A percentile compares a stretch with the other conserved stretches of the same genome.
Conservation (phyloP, 2,113 vertebrate genomes). For the Dissostichus mawsoni region DNA sequence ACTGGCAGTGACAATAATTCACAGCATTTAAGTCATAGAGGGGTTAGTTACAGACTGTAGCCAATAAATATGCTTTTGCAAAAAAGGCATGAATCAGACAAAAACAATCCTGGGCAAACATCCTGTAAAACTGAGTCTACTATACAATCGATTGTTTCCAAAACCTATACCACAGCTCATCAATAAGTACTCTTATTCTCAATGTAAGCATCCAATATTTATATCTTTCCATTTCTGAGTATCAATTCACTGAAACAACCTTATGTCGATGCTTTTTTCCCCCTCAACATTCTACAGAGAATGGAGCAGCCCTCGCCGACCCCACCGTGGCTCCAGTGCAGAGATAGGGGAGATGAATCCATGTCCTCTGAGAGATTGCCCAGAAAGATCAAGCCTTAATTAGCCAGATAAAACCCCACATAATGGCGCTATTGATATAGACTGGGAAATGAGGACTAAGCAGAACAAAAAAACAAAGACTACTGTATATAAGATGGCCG, state of each 20-base stretch:
- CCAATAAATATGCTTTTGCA: not conserved
- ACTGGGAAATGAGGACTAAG: slow-evolving; percentile 70
- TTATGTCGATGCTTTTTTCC: not conserved
- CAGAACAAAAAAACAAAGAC: slow-evolving; percentile 51
- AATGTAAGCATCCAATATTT: slow-evolving; percentile 3
- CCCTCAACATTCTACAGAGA: slow-evolving; percentile 19
- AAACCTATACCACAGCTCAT: slow-evolving; percentile 5
- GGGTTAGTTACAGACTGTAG: slow-evolving; percentile 1
- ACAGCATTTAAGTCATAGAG: not conserved
- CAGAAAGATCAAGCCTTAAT: slow-evolving; percentile 83
- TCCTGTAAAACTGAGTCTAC: not conserved
- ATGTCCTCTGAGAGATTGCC: slow-evolving; percentile 79
- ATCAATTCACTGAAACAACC: slow-evolving; percentile 7
- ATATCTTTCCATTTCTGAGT: not conserved
- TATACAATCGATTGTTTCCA: not conserved
- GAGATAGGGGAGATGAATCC: slow-evolving; percentile 78
- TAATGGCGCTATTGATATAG: slow-evolving; percentile 79
- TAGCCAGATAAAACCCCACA: slow-evolving; percentile 81
- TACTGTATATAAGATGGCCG: slow-evolving; percentile 25
- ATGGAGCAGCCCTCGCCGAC: slow-evolving; percentile 44
- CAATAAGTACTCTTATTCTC: slow-evolving; percentile 19
- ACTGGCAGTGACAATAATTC: not conserved
- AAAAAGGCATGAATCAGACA: slow-evolving; percentile 4
- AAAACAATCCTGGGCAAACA: not conserved
- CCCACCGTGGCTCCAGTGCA: slow-evolving; percentile 57